Evolutionary conservation across 2,797 vertebrate species (phyloP).

Genomic region (Sphaeramia orbicularis): DNA sequence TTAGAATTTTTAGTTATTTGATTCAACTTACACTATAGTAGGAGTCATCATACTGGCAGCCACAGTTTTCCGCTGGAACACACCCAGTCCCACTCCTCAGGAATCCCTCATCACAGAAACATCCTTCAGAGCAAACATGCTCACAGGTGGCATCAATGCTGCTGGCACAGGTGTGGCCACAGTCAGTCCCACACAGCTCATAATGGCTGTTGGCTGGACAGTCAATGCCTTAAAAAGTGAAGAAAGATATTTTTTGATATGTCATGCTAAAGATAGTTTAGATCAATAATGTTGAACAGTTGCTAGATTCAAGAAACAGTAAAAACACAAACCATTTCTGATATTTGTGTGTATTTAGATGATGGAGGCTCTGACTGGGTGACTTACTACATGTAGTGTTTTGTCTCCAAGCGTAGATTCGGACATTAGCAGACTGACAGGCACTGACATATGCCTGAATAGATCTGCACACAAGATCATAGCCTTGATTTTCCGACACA

Average conservation of each 20-base stretch:
- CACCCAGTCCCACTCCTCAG: constrained; percentile 69
- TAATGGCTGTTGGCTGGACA: constrained; percentile 81
- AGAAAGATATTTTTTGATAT: neutral
- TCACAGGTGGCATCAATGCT: constrained; percentile 63
- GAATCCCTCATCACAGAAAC: constrained; percentile 78
- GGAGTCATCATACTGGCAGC: constrained; percentile 74
- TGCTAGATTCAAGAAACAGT: neutral
- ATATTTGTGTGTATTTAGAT: neutral
- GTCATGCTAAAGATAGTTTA: neutral
- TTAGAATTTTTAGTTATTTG: too few species aligned
- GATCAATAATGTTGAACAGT: too few species aligned
- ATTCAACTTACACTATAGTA: constrained; percentile 70
- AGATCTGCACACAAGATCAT: too few species aligned
- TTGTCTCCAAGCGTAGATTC: too few species aligned
- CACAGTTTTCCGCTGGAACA: constrained; percentile 72
- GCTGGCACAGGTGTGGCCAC: constrained; percentile 70
- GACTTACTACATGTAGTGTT: constrained; percentile 84
- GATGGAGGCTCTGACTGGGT: neutral
- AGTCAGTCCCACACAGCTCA: constrained; percentile 81
- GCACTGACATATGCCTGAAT: too few species aligned
- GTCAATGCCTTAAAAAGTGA: constrained; percentile 39
- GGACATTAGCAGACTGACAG: too few species aligned
- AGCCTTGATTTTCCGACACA: too few species aligned
- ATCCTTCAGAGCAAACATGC: constrained; percentile 77
- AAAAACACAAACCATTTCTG: neutral